A percentile compares a stretch with the other conserved stretches of the same genome.
Conservation (phyloP, 2,888 invertebrate genomes). For the Apotomis turbidana region DNA sequence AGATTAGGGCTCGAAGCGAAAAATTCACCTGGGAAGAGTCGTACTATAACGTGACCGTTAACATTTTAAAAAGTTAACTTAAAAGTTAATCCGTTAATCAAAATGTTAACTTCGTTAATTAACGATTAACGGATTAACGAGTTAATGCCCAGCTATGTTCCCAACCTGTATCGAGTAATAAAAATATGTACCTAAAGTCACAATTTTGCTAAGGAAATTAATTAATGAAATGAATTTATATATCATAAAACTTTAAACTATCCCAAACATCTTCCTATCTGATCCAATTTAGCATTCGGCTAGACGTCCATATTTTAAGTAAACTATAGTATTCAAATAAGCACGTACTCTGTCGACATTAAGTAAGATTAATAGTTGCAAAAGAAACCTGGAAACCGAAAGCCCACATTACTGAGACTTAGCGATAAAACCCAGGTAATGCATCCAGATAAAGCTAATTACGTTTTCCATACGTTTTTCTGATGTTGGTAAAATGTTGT, state of each 20-base stretch:
- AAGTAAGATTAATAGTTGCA: conserved; percentile 46
- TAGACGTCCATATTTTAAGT: conserved; percentile 12
- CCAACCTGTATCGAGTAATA: too few relatives aligned
- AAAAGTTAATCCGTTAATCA: too few relatives aligned
- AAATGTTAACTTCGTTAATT: too few relatives aligned
- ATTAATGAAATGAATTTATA: too few relatives aligned
- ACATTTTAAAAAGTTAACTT: too few relatives aligned
- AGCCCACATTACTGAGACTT: conserved; percentile 20
- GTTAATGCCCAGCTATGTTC: too few relatives aligned
- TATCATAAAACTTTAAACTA: neutral
- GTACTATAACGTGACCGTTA: too few relatives aligned
- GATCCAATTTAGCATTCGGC: neutral
- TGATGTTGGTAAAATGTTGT: neutral
- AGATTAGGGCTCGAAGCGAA: too few relatives aligned
- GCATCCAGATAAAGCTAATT: conserved; percentile 1
- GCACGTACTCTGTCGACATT: conserved; percentile 43
- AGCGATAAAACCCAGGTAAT: conserved; percentile 11
- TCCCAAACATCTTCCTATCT: neutral
- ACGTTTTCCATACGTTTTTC: neutral
- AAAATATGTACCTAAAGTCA: too few relatives aligned
- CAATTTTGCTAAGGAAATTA: too few relatives aligned
- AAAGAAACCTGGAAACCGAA: conserved; percentile 29
- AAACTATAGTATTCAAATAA: conserved; percentile 29
- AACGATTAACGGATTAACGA: too few relatives aligned
- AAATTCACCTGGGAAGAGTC: too few relatives aligned